Evolutionary conservation across 2,888 invertebrate genomes (phyloP).

Genomic region (Allacma fusca): DNA sequence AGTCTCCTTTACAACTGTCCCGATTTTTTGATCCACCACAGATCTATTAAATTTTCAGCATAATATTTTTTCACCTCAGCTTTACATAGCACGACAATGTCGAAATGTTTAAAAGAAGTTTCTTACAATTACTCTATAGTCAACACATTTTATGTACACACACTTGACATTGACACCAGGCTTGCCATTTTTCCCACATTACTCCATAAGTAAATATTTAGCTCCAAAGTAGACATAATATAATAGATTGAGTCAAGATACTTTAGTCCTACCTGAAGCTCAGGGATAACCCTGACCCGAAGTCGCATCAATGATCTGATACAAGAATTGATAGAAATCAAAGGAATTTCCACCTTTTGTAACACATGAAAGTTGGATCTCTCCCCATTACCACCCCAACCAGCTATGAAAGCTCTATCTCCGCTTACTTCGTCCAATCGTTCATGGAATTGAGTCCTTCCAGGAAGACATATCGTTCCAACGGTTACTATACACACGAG

Average conservation of each 20-base stretch:
- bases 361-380: slow-evolving; percentile 20
- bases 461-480: slow-evolving; percentile 41
- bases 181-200: too few relatives aligned
- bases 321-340: slow-evolving; percentile 30
- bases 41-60: slow-evolving; percentile 2
- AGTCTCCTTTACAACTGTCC: slow-evolving; percentile 47
- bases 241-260: background rate
- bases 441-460: background rate
- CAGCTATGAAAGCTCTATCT: slow-evolving; percentile 26
- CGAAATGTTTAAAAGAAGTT: too few relatives aligned
- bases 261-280: slow-evolving; percentile 32
- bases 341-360: slow-evolving; percentile 44
- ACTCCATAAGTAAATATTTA: background rate
- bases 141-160: too few relatives aligned
- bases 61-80: too few relatives aligned
- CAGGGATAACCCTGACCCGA: slow-evolving; percentile 33
- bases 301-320: slow-evolving; percentile 24
- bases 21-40: slow-evolving; percentile 39
- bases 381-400: slow-evolving; percentile 41
- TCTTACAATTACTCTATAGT: too few relatives aligned
- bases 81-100: too few relatives aligned
- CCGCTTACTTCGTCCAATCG: background rate
- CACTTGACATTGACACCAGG: too few relatives aligned
- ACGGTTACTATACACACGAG: slow-evolving; percentile 29
- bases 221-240: background rate